A percentile compares a stretch with the other conserved stretches of the same genome.
Evolutionary conservation across 2,797 vertebrate species (phyloP).

Genomic region (Lepus townsendii): DNA sequence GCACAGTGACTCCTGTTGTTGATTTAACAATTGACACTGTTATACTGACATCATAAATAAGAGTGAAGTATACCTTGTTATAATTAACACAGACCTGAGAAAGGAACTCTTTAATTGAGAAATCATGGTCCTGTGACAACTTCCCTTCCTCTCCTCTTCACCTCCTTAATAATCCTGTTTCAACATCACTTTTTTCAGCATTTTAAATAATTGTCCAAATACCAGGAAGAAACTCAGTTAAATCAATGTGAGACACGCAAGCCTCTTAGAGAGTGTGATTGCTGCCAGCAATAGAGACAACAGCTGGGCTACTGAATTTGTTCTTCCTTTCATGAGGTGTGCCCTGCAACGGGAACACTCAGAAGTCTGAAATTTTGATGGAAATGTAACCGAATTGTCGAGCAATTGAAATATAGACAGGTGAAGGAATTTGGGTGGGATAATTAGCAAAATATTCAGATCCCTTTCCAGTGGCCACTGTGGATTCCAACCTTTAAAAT

Average conservation of each 20-base stretch:
- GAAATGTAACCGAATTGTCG: conserved; percentile 57
- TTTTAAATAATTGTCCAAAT: conserved; percentile 53
- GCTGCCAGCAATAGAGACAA: conserved; percentile 45
- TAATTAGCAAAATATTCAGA: conserved; percentile 34
- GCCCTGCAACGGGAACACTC: conserved; percentile 58
- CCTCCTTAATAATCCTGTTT: neutral
- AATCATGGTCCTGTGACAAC: neutral
- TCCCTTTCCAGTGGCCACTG: conserved; percentile 44
- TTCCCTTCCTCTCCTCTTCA: neutral
- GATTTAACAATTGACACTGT: no score
- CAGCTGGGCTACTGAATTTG: conserved; percentile 56
- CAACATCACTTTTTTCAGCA: neutral
- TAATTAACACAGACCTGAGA: neutral
- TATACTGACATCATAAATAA: no score
- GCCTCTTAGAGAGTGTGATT: neutral
- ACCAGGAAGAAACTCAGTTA: conserved; percentile 25
- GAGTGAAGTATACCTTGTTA: neutral
- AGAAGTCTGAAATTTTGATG: conserved; percentile 65
- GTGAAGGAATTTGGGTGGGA: conserved; percentile 36
- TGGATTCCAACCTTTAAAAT: neutral
- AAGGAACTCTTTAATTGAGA: neutral
- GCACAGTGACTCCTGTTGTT: no score
- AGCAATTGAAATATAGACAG: conserved; percentile 60
- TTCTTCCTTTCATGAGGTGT: conserved; percentile 25
- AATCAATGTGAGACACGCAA: neutral